Evolutionary conservation across 2,797 vertebrate species (phyloP).

Genomic region (Micrastur ruficollis): DNA sequence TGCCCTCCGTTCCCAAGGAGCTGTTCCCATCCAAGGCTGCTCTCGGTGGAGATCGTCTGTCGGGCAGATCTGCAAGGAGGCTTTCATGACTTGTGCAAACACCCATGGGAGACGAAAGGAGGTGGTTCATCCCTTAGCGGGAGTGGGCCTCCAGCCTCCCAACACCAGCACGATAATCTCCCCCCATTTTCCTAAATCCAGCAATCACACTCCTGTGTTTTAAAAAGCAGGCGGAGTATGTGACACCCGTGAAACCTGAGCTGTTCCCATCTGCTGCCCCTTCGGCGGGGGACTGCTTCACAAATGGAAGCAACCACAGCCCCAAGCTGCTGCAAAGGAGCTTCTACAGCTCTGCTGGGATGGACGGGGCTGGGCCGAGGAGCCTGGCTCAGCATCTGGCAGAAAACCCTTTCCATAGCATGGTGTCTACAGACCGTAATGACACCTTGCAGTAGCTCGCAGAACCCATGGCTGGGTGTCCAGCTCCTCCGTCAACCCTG

Average conservation of each 20-base stretch:
- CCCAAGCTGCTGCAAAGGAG: not conserved
- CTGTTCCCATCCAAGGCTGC: not conserved
- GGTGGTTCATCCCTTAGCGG: not conserved
- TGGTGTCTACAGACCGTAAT: not conserved
- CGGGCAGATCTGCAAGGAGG: not conserved
- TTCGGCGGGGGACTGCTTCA: not conserved
- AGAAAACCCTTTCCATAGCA: not conserved
- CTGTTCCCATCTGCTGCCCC: slow-evolving; percentile 39
- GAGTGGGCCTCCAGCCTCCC: not conserved
- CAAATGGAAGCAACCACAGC: not conserved
- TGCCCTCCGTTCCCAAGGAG: not conserved
- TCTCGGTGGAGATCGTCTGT: accelerated
- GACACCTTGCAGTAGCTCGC: not conserved
- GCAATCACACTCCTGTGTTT: not conserved
- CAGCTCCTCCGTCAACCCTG: accelerated
- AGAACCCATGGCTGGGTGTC: accelerated
- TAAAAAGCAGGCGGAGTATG: not conserved
- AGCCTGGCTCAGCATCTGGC: not conserved
- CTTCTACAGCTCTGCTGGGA: not conserved
- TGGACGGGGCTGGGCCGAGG: not conserved
- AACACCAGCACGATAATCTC: not conserved
- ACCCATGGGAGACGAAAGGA: not conserved
- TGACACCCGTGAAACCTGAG: not conserved
- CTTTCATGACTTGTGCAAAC: not conserved
- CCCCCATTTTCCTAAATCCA: not conserved